phyloP scores from a whole-genome alignment of 2,797 vertebrate genomes.

The Leptodactylus fallax region DNA sequence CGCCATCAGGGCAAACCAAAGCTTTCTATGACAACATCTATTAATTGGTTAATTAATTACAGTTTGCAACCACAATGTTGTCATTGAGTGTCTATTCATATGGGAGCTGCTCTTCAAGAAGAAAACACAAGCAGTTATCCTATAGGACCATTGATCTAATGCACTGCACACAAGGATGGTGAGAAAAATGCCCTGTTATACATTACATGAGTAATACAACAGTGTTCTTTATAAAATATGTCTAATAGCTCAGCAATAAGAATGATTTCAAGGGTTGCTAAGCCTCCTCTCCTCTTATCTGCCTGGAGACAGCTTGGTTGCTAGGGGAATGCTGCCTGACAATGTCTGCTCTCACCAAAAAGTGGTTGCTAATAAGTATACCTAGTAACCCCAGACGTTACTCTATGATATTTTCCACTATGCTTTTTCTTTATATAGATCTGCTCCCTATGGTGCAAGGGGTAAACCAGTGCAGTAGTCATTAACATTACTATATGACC shows the following conservation, averaged over 20 bases:
- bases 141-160: neutral
- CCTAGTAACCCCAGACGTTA: neutral
- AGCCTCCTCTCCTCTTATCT: too few relatives aligned
- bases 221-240: neutral
- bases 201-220: neutral
- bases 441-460: too few relatives aligned
- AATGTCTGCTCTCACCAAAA: too few relatives aligned
- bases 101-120: neutral
- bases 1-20: neutral
- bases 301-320: too few relatives aligned
- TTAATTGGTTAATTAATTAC: neutral
- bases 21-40: neutral
- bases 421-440: too few relatives aligned
- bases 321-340: too few relatives aligned
- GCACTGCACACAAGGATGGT: neutral
- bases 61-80: neutral
- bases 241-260: neutral
- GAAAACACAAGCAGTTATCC: neutral
- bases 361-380: neutral
- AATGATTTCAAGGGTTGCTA: too few relatives aligned
- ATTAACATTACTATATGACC: too few relatives aligned
- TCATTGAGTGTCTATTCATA: neutral
- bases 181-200: neutral
- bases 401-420: neutral
- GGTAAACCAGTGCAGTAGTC: too few relatives aligned